phyloP scores from a whole-genome alignment of 2,888 invertebrate species.

The Cloeon dipterum region DNA sequence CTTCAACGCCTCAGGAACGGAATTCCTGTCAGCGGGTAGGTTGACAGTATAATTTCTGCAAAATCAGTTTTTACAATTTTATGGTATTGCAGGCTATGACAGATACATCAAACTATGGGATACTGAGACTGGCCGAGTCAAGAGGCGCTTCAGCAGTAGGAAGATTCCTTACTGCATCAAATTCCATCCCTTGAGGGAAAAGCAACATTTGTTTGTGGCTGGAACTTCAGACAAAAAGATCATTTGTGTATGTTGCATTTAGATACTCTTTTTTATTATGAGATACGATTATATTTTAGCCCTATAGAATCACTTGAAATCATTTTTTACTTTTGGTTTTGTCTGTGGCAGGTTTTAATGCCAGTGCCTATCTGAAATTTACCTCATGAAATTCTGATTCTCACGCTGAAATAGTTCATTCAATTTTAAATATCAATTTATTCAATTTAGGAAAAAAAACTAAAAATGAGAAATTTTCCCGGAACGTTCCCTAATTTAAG shows the following conservation, averaged over 20 bases:
- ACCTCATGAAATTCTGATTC: neutral
- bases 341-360: neutral
- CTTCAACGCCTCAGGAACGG: conserved; percentile 82
- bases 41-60: conserved; percentile 1
- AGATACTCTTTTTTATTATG: neutral
- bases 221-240: conserved; percentile 99
- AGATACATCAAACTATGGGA: conserved; percentile 98
- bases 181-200: conserved; percentile 92
- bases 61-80: neutral
- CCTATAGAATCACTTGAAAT: neutral
- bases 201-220: conserved; percentile 92
- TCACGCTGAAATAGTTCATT: no score
- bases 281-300: neutral
- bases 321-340: neutral
- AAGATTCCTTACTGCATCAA: conserved; percentile 97
- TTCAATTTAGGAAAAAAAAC: neutral
- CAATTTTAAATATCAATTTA: no score
- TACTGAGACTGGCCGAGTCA: conserved; percentile 80
- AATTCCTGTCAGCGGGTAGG: conserved; percentile 83
- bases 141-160: conserved; percentile 74
- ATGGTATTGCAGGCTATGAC: conserved; percentile 51
- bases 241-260: conserved; percentile 60
- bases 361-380: no score
- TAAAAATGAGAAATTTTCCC: conserved; percentile 1
- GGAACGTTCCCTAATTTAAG: no score